Percentiles rank a stretch among this genome's conserved stretches.
Evolutionary conservation across 2,888 invertebrate species (phyloP).

Genomic region (Conomelus anceps): DNA sequence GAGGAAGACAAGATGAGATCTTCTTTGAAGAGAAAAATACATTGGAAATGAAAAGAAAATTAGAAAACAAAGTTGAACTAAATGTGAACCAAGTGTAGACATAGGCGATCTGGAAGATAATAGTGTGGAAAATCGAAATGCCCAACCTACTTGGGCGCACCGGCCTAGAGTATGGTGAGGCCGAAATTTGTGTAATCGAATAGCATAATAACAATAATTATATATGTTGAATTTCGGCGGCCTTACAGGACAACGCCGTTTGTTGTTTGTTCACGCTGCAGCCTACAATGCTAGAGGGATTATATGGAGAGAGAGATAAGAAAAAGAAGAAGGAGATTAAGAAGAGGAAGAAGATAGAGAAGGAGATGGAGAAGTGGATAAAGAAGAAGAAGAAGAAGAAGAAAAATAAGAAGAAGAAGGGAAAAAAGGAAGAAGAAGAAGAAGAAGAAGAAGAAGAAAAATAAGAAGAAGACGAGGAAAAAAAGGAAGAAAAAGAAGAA

Average conservation of each 20-base stretch:
- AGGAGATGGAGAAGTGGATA: background rate
- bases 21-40: too few relatives aligned
- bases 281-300: background rate
- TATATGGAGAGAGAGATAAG: background rate
- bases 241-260: background rate
- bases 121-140: background rate
- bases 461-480: background rate
- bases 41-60: too few relatives aligned
- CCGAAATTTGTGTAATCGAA: background rate
- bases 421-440: background rate
- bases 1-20: too few relatives aligned
- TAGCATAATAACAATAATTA: background rate
- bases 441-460: background rate
- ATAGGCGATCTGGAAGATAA: background rate
- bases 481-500: slow-evolving; percentile 18
- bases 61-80: too few relatives aligned
- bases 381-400: background rate
- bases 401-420: background rate
- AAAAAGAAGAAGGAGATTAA: background rate
- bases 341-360: background rate
- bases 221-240: background rate
- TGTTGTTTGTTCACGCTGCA: background rate
- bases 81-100: too few relatives aligned
- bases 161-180: too few relatives aligned
- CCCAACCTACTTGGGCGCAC: background rate